Conservation (phyloP, 2,888 invertebrate species). For the Seira ritae region DNA sequence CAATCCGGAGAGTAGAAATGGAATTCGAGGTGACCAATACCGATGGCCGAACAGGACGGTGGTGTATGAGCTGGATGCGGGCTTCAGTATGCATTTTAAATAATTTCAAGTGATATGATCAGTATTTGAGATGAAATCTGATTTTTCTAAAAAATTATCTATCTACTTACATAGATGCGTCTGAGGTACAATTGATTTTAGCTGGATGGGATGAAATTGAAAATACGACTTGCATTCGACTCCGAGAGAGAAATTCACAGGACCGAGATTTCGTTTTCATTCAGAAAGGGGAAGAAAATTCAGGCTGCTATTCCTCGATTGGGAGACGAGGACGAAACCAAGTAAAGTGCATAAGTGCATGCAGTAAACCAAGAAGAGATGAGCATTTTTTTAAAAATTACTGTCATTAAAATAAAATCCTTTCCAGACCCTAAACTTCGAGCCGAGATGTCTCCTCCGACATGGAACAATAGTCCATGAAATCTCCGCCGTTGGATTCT, state of each 20-base stretch:
- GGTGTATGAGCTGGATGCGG: slow-evolving; percentile 77
- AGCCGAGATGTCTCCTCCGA: slow-evolving; percentile 71
- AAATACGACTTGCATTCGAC: slow-evolving; percentile 77
- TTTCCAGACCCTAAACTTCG: slow-evolving; percentile 79
- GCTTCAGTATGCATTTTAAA: slow-evolving; percentile 76
- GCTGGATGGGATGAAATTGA: slow-evolving; percentile 77
- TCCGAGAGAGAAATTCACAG: slow-evolving; percentile 68
- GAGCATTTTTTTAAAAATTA: neutral
- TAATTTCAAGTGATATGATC: no score
- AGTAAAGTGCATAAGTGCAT: no score
- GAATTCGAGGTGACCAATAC: slow-evolving; percentile 76
- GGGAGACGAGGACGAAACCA: slow-evolving; percentile 12
- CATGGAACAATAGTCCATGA: slow-evolving; percentile 75
- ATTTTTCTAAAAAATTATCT: neutral
- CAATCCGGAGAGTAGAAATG: slow-evolving; percentile 76
- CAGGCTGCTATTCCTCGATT: slow-evolving; percentile 77
- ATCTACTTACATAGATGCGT: slow-evolving; percentile 75
- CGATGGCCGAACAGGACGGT: slow-evolving; percentile 78
- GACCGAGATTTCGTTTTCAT: slow-evolving; percentile 67
- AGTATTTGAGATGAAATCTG: no score
- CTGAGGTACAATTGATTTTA: slow-evolving; percentile 76
- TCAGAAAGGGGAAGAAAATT: slow-evolving; percentile 46
- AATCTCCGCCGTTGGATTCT: slow-evolving; percentile 80
- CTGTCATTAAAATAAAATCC: neutral
- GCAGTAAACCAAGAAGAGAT: no score